Evolutionary conservation across 2,113 vertebrate species (phyloP).

Genomic region (Sinocyclocheilus anshuiensis): DNA sequence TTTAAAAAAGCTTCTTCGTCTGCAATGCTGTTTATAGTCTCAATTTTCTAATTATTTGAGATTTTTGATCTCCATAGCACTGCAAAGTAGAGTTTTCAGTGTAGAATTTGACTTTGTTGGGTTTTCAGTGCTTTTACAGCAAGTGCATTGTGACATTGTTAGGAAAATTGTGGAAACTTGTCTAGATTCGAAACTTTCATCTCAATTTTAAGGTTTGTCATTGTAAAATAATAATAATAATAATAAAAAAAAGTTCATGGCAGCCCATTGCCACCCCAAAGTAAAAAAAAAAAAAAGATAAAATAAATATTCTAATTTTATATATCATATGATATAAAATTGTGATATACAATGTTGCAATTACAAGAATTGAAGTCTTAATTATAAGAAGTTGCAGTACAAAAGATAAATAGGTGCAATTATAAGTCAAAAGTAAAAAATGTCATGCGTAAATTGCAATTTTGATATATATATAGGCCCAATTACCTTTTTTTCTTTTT

Average conservation of each 20-base stretch:
- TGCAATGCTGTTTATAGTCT: background rate
- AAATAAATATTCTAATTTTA: background rate
- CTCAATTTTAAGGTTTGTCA: background rate
- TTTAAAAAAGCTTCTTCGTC: background rate
- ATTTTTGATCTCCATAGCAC: background rate
- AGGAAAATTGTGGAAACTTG: background rate
- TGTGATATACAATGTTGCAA: too few relatives aligned
- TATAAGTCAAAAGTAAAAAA: background rate
- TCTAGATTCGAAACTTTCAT: too few relatives aligned
- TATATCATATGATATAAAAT: background rate
- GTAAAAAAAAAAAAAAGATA: background rate
- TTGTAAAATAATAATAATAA: background rate
- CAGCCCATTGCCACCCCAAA: background rate
- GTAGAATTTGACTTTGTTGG: background rate
- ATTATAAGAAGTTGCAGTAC: background rate
- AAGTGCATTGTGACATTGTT: background rate
- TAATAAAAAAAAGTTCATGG: background rate
- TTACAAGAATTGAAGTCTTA: background rate
- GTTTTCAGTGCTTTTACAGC: background rate
- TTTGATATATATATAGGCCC: background rate
- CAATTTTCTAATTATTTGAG: background rate
- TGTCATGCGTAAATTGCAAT: background rate
- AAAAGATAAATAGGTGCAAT: background rate
- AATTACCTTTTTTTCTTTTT: background rate
- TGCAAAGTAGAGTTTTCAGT: background rate